phyloP scores from a whole-genome alignment of 2,113 vertebrate genomes.

The Progne subis region DNA sequence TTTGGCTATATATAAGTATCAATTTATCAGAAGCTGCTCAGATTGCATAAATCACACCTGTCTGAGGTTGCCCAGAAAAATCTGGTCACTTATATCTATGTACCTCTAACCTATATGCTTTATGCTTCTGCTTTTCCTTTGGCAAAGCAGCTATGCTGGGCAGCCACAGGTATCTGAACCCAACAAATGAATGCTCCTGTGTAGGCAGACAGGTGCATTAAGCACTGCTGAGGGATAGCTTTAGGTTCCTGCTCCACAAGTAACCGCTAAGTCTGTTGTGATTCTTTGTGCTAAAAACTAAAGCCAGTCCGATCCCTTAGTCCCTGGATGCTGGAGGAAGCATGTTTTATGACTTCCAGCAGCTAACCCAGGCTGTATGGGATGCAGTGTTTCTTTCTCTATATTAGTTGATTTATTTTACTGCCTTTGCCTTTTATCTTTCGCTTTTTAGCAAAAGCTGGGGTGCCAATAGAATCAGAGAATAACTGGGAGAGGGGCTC shows the following conservation, averaged over 20 bases:
- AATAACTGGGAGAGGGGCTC: neutral
- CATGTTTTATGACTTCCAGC: neutral
- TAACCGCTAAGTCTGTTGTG: neutral
- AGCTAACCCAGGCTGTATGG: neutral
- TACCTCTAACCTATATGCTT: neutral
- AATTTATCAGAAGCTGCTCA: conserved; percentile 50
- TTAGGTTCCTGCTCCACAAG: neutral
- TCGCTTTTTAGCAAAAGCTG: neutral
- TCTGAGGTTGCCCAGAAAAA: conserved; percentile 32
- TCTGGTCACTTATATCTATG: neutral
- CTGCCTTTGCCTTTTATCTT: neutral
- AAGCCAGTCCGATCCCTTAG: neutral
- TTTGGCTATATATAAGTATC: conserved; percentile 49
- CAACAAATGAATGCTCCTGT: neutral
- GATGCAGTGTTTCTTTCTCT: neutral
- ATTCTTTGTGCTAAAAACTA: neutral
- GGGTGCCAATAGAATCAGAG: neutral
- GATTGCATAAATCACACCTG: conserved; percentile 21
- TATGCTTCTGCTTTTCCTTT: neutral
- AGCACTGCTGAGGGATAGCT: neutral
- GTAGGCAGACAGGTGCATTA: neutral
- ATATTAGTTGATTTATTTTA: neutral
- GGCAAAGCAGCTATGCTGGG: neutral
- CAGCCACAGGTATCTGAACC: neutral
- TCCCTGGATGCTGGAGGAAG: neutral